A percentile compares a stretch with the other conserved stretches of the same genome.
phyloP scores from a whole-genome alignment of 2,888 invertebrate genomes.

The Hybos culiciformis region DNA sequence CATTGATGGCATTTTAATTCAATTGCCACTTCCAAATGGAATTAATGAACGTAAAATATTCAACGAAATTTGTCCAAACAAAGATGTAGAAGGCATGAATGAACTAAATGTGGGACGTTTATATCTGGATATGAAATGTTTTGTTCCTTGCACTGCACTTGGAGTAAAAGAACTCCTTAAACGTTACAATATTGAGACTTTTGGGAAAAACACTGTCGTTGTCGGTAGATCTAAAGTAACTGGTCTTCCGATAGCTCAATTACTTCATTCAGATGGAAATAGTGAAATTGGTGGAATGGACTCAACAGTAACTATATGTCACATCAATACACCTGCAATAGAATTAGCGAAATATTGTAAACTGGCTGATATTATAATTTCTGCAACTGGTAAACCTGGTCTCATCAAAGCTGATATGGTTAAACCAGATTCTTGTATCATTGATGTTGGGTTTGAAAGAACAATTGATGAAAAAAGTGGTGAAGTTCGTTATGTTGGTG shows the following conservation, averaged over 20 bases:
- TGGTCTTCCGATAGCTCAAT: constrained; percentile 71
- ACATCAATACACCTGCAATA: constrained; percentile 63
- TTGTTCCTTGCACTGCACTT: constrained; percentile 63
- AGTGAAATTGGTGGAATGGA: constrained; percentile 60
- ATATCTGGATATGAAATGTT: constrained; percentile 50
- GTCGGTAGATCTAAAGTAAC: constrained; percentile 81
- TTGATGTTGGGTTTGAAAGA: constrained; percentile 72
- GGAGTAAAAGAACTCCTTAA: constrained; percentile 37
- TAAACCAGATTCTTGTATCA: constrained; percentile 71
- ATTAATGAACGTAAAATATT: constrained; percentile 55
- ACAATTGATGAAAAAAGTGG: constrained; percentile 45
- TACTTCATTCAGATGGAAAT: constrained; percentile 57
- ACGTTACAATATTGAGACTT: constrained; percentile 50
- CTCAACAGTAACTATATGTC: constrained; percentile 75
- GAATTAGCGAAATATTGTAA: constrained; percentile 50
- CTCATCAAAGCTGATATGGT: constrained; percentile 66
- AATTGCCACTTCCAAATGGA: constrained; percentile 60
- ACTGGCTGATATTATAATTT: constrained; percentile 21
- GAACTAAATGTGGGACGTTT: constrained; percentile 63
- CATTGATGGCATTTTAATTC: constrained; percentile 70
- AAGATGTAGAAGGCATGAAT: constrained; percentile 83
- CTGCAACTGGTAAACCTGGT: constrained; percentile 49
- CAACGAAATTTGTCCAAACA: constrained; percentile 59
- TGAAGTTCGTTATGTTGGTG: constrained; percentile 61
- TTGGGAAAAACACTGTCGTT: constrained; percentile 71